Evolutionary conservation across 2,888 invertebrate species (phyloP).

Genomic region (Trypoxylon attenuatum): DNA sequence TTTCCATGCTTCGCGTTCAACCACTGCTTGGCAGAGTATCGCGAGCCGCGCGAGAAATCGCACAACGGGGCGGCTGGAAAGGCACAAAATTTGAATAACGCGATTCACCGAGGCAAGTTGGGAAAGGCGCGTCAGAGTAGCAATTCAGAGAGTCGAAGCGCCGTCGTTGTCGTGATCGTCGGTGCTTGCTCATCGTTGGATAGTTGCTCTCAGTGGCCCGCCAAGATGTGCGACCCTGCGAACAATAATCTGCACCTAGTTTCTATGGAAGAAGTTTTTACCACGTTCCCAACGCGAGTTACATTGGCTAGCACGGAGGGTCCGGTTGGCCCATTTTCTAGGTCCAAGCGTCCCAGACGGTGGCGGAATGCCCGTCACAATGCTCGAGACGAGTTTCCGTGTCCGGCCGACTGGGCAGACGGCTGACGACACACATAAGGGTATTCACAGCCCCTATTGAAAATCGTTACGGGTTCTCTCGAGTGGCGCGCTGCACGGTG

Average conservation of each 20-base stretch:
- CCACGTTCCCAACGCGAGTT: neutral
- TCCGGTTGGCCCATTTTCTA: neutral
- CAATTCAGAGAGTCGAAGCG: conserved; percentile 51
- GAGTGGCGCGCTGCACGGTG: conserved; percentile 28
- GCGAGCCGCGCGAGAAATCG: conserved; percentile 37
- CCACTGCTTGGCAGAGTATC: conserved; percentile 39
- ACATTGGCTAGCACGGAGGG: neutral
- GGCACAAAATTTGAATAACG: conserved; percentile 65
- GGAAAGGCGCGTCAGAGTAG: conserved; percentile 60
- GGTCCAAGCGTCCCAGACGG: neutral
- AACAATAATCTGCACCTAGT: conserved; percentile 63
- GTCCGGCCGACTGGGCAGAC: too few species aligned
- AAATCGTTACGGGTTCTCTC: conserved; percentile 62
- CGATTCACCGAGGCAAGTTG: conserved; percentile 64
- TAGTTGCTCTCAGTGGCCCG: too few species aligned
- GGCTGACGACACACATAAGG: conserved; percentile 42
- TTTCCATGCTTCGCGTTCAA: conserved; percentile 2
- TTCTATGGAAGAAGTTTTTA: conserved; percentile 57
- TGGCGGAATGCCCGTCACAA: too few species aligned
- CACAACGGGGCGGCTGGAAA: conserved; percentile 11
- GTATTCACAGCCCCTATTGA: conserved; percentile 56
- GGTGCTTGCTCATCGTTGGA: conserved; percentile 20
- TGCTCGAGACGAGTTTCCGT: conserved; percentile 44
- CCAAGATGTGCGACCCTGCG: conserved; percentile 16
- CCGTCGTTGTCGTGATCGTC: neutral